phyloP scores from a whole-genome alignment of 2,113 vertebrate genomes.

The Neodon shergylaensis region DNA sequence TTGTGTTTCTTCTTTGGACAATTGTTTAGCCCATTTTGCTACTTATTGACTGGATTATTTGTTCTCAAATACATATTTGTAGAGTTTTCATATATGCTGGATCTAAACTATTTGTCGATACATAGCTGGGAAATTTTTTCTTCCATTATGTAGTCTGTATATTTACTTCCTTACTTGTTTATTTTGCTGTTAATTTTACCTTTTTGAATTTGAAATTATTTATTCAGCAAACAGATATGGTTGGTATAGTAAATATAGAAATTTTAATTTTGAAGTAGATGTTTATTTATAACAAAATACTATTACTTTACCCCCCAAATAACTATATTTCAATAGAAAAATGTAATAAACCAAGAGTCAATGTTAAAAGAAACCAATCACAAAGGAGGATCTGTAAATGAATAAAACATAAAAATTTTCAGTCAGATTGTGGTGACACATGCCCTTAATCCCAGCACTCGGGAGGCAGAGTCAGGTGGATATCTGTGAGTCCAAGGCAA shows the following conservation, averaged over 20 bases:
- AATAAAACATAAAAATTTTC: no score
- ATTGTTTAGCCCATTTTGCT: background rate
- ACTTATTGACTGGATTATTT: background rate
- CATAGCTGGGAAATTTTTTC: background rate
- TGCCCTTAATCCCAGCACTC: no score
- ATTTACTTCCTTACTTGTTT: background rate
- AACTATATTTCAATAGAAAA: constrained; percentile 57
- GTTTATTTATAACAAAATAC: constrained; percentile 75
- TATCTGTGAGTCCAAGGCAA: no score
- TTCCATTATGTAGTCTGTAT: background rate
- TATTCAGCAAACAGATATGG: constrained; percentile 18
- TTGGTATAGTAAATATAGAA: constrained; percentile 26
- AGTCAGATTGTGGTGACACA: no score
- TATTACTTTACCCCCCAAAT: background rate
- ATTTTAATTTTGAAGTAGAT: constrained; percentile 37
- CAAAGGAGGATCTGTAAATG: background rate
- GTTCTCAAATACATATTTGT: background rate
- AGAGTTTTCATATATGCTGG: background rate
- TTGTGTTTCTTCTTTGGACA: background rate
- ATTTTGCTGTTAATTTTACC: background rate
- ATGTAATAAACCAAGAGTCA: constrained; percentile 80
- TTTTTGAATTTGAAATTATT: background rate
- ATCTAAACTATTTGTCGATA: background rate
- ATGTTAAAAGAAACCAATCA: constrained; percentile 79
- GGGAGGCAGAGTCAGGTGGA: no score